phyloP scores from a whole-genome alignment of 2,113 vertebrate genomes.

The Sturnira hondurensis region DNA sequence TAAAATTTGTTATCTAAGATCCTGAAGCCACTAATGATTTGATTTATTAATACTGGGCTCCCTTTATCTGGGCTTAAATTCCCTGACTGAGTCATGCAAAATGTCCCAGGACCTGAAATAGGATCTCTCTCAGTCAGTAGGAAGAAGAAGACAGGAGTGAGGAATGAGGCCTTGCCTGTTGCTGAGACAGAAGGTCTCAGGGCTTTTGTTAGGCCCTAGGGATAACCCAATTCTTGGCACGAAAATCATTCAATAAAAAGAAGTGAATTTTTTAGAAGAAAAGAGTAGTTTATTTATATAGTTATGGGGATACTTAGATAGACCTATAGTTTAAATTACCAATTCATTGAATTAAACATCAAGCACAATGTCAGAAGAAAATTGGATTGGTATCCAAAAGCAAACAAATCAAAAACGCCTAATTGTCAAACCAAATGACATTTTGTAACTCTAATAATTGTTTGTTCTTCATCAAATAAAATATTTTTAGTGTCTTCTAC shows the following conservation, averaged over 20 bases:
- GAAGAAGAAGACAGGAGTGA: conserved; percentile 26
- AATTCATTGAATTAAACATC: neutral
- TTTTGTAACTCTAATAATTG: neutral
- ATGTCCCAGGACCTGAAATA: conserved; percentile 37
- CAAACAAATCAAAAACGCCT: neutral
- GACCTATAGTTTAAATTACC: neutral
- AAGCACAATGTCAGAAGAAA: neutral
- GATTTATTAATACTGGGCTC: conserved; percentile 40
- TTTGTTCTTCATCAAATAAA: neutral
- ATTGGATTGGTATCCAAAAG: neutral
- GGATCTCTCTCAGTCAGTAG: neutral
- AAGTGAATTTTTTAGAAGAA: conserved; percentile 1
- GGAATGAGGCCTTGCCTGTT: neutral
- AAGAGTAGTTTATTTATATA: neutral
- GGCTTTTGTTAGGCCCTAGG: neutral
- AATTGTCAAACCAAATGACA: neutral
- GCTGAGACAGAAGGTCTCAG: neutral
- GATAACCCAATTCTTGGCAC: neutral
- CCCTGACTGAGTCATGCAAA: conserved; percentile 12
- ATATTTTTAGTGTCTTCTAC: neutral
- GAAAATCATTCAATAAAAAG: conserved; percentile 24
- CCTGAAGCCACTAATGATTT: neutral
- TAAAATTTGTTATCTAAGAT: conserved; percentile 35
- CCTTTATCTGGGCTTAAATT: conserved; percentile 35
- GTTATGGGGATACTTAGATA: neutral